Base-by-base conservation (phyloP, 2,797 vertebrate species). In the Neomorphus geoffroyi region DNA sequence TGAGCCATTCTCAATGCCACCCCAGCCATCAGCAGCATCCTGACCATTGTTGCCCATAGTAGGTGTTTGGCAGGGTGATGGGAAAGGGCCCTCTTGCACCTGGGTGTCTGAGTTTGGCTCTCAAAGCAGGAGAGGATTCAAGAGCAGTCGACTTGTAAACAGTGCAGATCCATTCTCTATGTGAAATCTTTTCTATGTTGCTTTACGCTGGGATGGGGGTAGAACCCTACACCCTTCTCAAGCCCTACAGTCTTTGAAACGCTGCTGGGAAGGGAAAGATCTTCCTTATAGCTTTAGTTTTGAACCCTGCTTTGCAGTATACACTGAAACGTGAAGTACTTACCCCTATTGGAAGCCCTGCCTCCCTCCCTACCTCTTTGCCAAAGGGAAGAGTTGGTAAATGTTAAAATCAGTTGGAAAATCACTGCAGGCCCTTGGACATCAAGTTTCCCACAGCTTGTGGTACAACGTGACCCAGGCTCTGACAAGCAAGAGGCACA, bases 291-390 rank as follows among this genome's bases (percentile, higher is more conserved):
- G 21, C 27, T 61, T 80, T 39, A 9, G 1, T 4, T 33, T 82
- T 72, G 70, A 67, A 51, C 30, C 61, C 18, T 81, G 32, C 28
- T 64, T 74, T 77, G 35, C 45, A 65, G 69, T 12, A 22, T 28
- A 4, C 3, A 0, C n/a, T 57, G 37, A 41, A 46, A 46, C 1
- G 0, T 33, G 33, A 82, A 74, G 53, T 56, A 9, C 45, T 77
- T 46, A 7, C 30, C 1, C 30, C 13, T 23, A 9, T 57, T 70
- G 0, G 0, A 45, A 85, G 19, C 17, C 19, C 11, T 41, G 10
- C 17, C 11, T 43, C 13, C 18, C 19, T 69, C 33, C 11, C 33
- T 43, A 18, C 41, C 30, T 37, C 19, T 23, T 35, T 79, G 53
- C 19, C 9, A 4, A 53, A 58, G 45, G 27, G 35, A 84, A 66